Evolutionary conservation across 2,888 invertebrate species (phyloP), one percentile per base, ranked within the genome.

Genomic region (Pasiphila rectangulata): DNA sequence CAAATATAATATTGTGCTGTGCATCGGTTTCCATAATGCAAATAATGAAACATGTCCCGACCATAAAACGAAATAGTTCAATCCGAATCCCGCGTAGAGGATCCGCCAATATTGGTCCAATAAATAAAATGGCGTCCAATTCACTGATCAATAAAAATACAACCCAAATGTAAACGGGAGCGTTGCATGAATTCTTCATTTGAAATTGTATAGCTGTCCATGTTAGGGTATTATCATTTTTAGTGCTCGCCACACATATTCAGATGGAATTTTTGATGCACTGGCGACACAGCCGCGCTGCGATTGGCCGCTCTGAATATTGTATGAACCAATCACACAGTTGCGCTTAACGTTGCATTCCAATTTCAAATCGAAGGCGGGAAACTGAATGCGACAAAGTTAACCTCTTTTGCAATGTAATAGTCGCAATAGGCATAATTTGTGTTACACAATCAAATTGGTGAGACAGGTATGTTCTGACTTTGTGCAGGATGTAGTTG

Each of bases 201-300:
- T 73, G 72, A 87, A 87, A 86, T 87, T 86, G 87, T 87, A 84
- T 85, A 70, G 72, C 74, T 72, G 72, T 76, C 78, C 82, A 84
- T 82, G 84, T 85, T 83, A 82, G 82, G 80, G 87, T 76, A 89
- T 89, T 88, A 89, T 89, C 87, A 88, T 89, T 89, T 89, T 89
- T 89, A 89, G 88, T 87, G 84, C 87, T 85, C 72, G 81, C 86
- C 87, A 88, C 87, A 87, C 83, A 83, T 83, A 86, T 84, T 86
- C 88, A 88, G 89, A 89, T 89, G 84, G 89, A 89, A 89, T 89
- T 89, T 89, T 89, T 88, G 89, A 89, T 89, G 87, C 87, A 88
- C 85, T 85, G 85, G 88, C 86, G 81, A 87, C 87, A 86, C 86
- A 84, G 84, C 70, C 82, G 79, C 64, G 72, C 67, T 79, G 79